phyloP scores from a whole-genome alignment of 2,888 invertebrate species.

The Coelopa pilipes region DNA sequence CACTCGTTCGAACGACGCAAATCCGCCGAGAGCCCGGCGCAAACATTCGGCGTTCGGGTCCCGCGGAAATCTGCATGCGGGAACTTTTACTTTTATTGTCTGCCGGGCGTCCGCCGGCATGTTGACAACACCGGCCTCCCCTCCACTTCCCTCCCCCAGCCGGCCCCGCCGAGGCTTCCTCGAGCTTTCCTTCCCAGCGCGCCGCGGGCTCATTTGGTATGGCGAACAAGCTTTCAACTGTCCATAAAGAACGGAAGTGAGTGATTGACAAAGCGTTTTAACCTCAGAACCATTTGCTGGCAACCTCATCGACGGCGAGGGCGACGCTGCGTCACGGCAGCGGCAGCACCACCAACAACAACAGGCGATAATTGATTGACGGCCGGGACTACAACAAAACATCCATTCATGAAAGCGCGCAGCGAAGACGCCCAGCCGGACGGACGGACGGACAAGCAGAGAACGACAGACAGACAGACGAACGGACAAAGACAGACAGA shows the following conservation, averaged over 20 bases:
- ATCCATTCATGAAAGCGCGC: conserved; percentile 19
- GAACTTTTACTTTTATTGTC: too few species aligned
- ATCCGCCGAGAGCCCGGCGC: too few species aligned
- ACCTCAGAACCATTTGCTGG: background rate
- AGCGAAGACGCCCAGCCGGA: background rate
- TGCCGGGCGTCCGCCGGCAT: too few species aligned
- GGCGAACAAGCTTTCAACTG: conserved; percentile 26
- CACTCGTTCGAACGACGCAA: too few species aligned
- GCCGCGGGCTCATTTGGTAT: conserved; percentile 23
- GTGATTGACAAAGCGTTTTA: conserved; percentile 33
- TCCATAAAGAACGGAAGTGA: conserved; percentile 31
- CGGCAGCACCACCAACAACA: background rate
- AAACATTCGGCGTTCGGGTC: too few species aligned
- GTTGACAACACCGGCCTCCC: too few species aligned
- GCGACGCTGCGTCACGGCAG: background rate
- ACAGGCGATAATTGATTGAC: conserved; percentile 21
- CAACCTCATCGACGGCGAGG: too few species aligned
- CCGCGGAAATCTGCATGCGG: too few species aligned
- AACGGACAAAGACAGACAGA: background rate
- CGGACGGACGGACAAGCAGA: background rate
- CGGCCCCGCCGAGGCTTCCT: too few species aligned
- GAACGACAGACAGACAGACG: background rate
- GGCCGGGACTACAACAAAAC: background rate
- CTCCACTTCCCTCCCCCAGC: too few species aligned
- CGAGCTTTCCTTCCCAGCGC: too few species aligned